phyloP scores from a whole-genome alignment of 2,797 vertebrate genomes.

The Megaceryle alcyon region DNA sequence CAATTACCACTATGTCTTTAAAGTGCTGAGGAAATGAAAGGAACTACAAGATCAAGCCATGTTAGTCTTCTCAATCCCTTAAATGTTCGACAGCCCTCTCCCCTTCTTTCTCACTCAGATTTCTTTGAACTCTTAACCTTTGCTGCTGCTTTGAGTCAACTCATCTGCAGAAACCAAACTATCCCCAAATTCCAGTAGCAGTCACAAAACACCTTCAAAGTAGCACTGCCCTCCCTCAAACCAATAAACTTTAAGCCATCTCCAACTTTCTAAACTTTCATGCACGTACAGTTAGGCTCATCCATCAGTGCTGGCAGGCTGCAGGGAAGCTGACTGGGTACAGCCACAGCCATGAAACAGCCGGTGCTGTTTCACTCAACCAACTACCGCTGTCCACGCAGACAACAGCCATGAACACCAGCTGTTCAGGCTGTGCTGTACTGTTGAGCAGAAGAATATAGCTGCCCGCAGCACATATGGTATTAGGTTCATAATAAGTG shows the following conservation, averaged over 20 bases:
- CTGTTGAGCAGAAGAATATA: neutral
- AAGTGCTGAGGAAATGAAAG: constrained; percentile 56
- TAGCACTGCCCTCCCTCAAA: neutral
- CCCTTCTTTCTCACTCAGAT: neutral
- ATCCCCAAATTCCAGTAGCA: constrained; percentile 5
- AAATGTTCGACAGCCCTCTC: constrained; percentile 37
- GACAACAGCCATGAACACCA: neutral
- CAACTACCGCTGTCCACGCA: neutral
- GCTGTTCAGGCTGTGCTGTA: neutral
- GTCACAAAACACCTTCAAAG: neutral
- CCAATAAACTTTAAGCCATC: neutral
- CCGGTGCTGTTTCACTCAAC: neutral
- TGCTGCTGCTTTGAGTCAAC: constrained; percentile 11
- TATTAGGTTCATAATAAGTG: rapidly evolving
- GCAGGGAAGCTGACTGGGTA: neutral
- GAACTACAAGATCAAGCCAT: constrained; percentile 58
- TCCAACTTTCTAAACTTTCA: neutral
- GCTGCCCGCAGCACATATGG: rapidly evolving
- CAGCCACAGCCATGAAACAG: neutral
- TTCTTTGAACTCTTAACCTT: constrained; percentile 53
- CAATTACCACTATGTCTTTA: constrained; percentile 61
- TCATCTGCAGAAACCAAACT: neutral
- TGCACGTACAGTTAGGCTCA: rapidly evolving
- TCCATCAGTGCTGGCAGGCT: neutral
- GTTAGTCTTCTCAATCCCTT: constrained; percentile 49